Conservation (phyloP, 2,888 invertebrate species). For the Sarcophaga carnaria region DNA sequence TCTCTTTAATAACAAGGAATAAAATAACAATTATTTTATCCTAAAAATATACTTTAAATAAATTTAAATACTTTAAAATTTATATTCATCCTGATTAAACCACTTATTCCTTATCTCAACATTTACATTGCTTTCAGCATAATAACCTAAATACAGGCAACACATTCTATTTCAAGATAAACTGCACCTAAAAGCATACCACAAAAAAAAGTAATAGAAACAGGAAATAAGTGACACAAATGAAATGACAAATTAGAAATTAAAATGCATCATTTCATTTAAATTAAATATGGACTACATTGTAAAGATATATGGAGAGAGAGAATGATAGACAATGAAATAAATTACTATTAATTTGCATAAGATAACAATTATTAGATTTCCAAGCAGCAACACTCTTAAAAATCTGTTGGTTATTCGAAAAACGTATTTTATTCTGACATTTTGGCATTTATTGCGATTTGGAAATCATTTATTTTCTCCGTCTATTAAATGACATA, state of each 20-base stretch:
- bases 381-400: neutral
- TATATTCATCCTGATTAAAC: too few relatives aligned
- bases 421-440: neutral
- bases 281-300: neutral
- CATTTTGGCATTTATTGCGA: neutral
- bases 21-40: neutral
- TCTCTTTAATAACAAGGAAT: too few relatives aligned
- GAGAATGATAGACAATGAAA: neutral
- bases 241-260: constrained; percentile 5
- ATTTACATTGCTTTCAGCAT: neutral
- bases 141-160: too few relatives aligned
- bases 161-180: too few relatives aligned
- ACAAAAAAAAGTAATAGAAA: constrained; percentile 1
- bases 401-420: neutral
- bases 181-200: neutral
- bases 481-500: neutral
- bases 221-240: constrained; percentile 17
- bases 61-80: constrained; percentile 5
- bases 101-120: too few relatives aligned
- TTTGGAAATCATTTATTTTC: neutral
- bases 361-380: constrained; percentile 6
- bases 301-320: neutral
- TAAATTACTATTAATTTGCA: constrained; percentile 20
- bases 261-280: constrained; percentile 24
- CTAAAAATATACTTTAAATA: constrained; percentile 43